These are phyloP conservation scores for Physella acuta DNA, from an alignment of 1,140 invertebrate species.

Conservation along the genomic window DNA sequence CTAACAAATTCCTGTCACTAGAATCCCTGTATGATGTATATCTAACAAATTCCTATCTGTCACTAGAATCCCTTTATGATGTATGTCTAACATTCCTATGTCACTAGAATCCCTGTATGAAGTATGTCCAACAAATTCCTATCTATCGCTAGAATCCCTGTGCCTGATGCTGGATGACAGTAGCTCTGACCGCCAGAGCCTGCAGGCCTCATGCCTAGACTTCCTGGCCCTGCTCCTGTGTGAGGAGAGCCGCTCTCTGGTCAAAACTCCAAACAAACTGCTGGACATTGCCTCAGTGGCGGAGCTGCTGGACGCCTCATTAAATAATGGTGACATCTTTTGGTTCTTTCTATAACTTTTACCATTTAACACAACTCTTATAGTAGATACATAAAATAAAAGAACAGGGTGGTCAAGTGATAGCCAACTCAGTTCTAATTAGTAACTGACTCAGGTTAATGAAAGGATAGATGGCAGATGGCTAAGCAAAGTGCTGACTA, in stretches of 20 bases:
- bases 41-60: no score
- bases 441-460: no score
- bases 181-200: background rate
- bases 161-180: slow-evolving; percentile 5
- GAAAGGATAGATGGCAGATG: no score
- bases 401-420: no score
- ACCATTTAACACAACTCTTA: no score
- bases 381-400: no score
- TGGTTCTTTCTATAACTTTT: background rate
- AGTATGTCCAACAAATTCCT: background rate
- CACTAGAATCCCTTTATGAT: no score
- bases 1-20: no score
- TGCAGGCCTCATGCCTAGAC: slow-evolving; percentile 30
- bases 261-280: slow-evolving; percentile 27
- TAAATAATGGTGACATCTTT: slow-evolving; percentile 19
- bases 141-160: background rate
- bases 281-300: slow-evolving; percentile 19
- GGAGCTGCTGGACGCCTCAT: slow-evolving; percentile 30
- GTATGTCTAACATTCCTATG: no score
- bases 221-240: slow-evolving; percentile 45
- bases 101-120: background rate
- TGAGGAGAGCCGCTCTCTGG: slow-evolving; percentile 44
- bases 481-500: no score
- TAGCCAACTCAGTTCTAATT: no score
- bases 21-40: no score